Conservation (phyloP, 2,888 invertebrate species). For the Odontocolon sp. region DNA sequence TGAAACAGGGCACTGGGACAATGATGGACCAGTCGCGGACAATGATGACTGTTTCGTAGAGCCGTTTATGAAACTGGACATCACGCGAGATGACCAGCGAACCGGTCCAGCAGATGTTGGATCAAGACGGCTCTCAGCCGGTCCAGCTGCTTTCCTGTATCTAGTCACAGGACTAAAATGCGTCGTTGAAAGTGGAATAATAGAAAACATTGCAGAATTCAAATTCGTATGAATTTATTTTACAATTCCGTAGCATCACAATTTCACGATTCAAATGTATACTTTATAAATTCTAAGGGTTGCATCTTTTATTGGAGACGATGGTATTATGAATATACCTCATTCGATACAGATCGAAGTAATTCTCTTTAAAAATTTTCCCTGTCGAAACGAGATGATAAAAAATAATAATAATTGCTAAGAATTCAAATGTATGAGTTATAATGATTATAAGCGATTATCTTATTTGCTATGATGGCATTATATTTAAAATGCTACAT, state of each 20-base stretch:
- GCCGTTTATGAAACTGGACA: conserved; percentile 73
- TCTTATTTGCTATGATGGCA: background rate
- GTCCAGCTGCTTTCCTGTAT: conserved; percentile 73
- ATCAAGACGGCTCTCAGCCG: conserved; percentile 61
- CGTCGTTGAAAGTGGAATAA: background rate
- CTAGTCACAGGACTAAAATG: conserved; percentile 1
- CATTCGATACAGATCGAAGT: too few relatives aligned
- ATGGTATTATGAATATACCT: too few relatives aligned
- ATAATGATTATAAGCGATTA: too few relatives aligned
- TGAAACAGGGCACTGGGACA: conserved; percentile 65
- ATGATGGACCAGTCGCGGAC: conserved; percentile 76
- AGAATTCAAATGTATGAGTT: too few relatives aligned
- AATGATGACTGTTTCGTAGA: conserved; percentile 64
- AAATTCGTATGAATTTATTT: background rate
- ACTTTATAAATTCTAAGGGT: background rate
- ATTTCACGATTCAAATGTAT: too few relatives aligned
- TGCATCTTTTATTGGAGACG: too few relatives aligned
- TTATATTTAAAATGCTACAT: background rate
- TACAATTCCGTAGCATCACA: background rate
- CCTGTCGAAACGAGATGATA: too few relatives aligned
- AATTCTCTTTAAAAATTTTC: too few relatives aligned
- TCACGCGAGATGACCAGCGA: conserved; percentile 77
- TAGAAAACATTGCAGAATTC: background rate
- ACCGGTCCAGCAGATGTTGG: conserved; percentile 78
- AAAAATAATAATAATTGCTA: too few relatives aligned